These are phyloP conservation scores for Tetramorium bicarinatum DNA, from an alignment of 2,888 invertebrate genomes.

Conservation along the genomic window DNA sequence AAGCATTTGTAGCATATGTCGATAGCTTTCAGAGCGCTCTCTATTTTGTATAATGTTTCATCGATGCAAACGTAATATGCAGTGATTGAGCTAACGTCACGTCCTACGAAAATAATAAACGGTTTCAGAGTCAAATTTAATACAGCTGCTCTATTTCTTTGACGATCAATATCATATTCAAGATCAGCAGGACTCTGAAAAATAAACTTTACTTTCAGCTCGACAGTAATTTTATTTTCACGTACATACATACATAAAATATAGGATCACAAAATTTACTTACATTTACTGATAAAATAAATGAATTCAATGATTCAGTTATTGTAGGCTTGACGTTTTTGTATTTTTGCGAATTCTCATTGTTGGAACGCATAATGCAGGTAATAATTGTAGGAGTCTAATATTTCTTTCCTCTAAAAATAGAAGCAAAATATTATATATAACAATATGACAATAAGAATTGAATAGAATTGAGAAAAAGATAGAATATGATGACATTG, in stretches of 20 bases:
- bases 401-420: background rate
- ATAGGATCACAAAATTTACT: background rate
- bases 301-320: slow-evolving; percentile 6
- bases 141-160: background rate
- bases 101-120: background rate
- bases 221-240: background rate
- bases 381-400: too few species aligned
- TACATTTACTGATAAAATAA: slow-evolving; percentile 12
- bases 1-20: background rate
- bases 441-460: too few species aligned
- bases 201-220: slow-evolving; percentile 7
- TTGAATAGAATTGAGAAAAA: too few species aligned
- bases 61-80: background rate
- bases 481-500: too few species aligned
- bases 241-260: background rate
- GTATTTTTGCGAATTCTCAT: background rate
- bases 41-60: background rate
- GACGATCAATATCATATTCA: background rate
- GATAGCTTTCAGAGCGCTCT: background rate
- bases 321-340: background rate
- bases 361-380: background rate
- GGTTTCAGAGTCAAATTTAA: background rate
- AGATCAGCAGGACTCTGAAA: slow-evolving; percentile 9
- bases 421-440: background rate
- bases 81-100: background rate